These are phyloP conservation scores for Helogale parvula DNA, from an alignment of 2,113 vertebrate genomes.

Conservation along the genomic window DNA sequence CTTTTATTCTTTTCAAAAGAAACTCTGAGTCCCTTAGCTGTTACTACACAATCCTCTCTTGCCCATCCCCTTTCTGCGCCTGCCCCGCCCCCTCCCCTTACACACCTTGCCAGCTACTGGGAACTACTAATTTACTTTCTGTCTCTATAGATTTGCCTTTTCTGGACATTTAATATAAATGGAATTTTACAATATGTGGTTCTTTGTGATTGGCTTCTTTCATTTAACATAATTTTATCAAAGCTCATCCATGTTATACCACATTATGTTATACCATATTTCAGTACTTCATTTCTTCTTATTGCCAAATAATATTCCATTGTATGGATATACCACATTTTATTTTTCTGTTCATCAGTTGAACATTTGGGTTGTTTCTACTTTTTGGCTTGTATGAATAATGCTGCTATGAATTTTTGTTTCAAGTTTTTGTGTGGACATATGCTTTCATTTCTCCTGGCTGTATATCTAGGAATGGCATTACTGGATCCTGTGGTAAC, in stretches of 20 bases:
- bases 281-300: neutral
- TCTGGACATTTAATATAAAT: neutral
- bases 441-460: constrained; percentile 23
- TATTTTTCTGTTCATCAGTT: neutral
- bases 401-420: neutral
- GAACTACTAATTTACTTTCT: neutral
- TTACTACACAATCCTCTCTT: neutral
- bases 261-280: neutral
- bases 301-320: neutral
- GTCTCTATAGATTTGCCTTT: neutral
- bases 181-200: neutral
- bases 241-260: neutral
- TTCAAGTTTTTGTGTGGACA: neutral
- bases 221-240: neutral
- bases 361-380: neutral
- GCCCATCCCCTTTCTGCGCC: too few species aligned
- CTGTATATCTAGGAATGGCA: neutral
- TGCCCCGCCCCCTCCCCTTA: neutral
- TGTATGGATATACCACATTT: neutral
- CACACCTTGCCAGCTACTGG: neutral
- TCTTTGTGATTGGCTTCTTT: neutral
- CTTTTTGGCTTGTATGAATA: neutral
- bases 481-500: neutral
- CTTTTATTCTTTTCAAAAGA: neutral
- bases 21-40: neutral